Conservation (phyloP, 2,888 invertebrate species). For the Corbicula japonica region DNA sequence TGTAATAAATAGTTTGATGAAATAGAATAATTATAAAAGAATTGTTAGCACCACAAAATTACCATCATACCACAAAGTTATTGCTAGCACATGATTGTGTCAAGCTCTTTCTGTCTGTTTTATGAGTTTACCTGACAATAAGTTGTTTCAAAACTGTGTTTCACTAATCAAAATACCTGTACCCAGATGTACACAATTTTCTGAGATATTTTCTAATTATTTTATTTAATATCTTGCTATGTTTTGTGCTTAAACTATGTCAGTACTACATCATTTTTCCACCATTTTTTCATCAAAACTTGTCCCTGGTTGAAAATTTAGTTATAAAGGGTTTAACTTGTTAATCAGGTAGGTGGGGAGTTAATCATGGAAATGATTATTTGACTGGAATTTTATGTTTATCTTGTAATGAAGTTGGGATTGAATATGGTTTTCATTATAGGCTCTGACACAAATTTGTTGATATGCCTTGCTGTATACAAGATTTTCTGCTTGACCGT, state of each 20-base stretch:
- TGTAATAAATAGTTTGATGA: too few species aligned
- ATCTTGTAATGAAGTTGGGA: too few species aligned
- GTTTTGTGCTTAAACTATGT: slow-evolving; percentile 15
- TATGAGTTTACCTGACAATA: slow-evolving; percentile 19
- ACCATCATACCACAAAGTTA: not conserved
- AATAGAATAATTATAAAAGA: too few species aligned
- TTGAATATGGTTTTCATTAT: too few species aligned
- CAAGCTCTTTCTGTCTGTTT: slow-evolving; percentile 20
- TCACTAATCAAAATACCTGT: slow-evolving; percentile 5
- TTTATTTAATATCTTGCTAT: slow-evolving; percentile 31
- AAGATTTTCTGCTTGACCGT: too few species aligned
- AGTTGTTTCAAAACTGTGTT: slow-evolving; percentile 11
- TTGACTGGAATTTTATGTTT: too few species aligned
- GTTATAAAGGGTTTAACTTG: not conserved
- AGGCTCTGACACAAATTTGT: too few species aligned
- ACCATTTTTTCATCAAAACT: slow-evolving; percentile 14
- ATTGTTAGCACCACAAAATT: too few species aligned
- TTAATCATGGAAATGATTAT: not conserved
- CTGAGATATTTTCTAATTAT: slow-evolving; percentile 37
- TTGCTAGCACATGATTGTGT: slow-evolving; percentile 8
- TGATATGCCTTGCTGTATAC: too few species aligned
- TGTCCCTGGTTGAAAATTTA: slow-evolving; percentile 15
- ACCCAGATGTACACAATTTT: slow-evolving; percentile 28
- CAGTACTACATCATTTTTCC: not conserved
- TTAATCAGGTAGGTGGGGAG: slow-evolving; percentile 9